Evolutionary conservation across 2,797 vertebrate genomes (phyloP).

Genomic region (Benthosema pterotum): DNA sequence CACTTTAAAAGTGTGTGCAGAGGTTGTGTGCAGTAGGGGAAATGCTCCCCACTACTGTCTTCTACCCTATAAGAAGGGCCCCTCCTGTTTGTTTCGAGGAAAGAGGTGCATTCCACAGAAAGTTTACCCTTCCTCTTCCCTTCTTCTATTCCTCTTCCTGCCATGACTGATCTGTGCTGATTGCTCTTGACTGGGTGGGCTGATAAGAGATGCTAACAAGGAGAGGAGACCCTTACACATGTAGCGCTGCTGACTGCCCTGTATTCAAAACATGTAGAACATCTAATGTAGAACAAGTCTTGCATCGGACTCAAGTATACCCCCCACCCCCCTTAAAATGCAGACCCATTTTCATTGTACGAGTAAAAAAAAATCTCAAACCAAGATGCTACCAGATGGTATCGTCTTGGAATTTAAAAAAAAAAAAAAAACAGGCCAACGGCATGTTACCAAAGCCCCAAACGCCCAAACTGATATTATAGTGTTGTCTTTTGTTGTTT

Average conservation of each 20-base stretch:
- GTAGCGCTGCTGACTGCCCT: slow-evolving; percentile 27
- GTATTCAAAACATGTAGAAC: slow-evolving; percentile 19
- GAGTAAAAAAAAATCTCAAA: too few relatives aligned
- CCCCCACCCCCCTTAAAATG: too few relatives aligned
- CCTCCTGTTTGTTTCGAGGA: slow-evolving; percentile 59
- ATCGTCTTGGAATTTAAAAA: too few relatives aligned
- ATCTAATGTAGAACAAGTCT: neutral
- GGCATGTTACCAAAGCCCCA: too few relatives aligned
- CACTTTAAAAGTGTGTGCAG: too few relatives aligned
- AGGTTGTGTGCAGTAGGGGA: slow-evolving; percentile 36
- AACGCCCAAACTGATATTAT: too few relatives aligned
- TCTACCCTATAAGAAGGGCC: slow-evolving; percentile 41
- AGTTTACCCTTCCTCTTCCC: slow-evolving; percentile 72
- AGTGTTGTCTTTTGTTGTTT: too few relatives aligned
- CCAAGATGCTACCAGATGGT: too few relatives aligned
- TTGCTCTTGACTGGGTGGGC: slow-evolving; percentile 67
- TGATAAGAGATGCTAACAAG: slow-evolving; percentile 68
- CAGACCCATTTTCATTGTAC: too few relatives aligned
- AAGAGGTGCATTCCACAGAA: slow-evolving; percentile 74
- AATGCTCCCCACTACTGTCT: slow-evolving; percentile 61
- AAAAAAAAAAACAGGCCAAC: too few relatives aligned
- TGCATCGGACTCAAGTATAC: too few relatives aligned
- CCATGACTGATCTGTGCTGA: slow-evolving; percentile 68
- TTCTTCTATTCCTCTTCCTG: slow-evolving; percentile 74
- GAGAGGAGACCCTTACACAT: slow-evolving; percentile 39